Evolutionary conservation across 1,140 invertebrate species (phyloP), one percentile per base, ranked within the genome.

Genomic region (Scylla paramamosain): DNA sequence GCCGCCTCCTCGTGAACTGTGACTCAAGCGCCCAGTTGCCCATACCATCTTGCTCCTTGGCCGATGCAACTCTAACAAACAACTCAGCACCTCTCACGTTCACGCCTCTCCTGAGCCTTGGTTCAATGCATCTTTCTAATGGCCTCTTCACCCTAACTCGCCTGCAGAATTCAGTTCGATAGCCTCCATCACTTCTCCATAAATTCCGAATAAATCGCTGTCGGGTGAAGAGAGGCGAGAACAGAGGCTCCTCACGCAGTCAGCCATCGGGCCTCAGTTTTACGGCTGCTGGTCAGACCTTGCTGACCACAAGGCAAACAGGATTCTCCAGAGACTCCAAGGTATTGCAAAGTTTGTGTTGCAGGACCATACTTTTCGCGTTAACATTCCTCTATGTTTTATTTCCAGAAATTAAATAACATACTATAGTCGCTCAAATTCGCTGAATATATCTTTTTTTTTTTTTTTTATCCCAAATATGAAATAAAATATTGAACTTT

Each of bases 121-220:
- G 10, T 7, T 77, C 67, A 12, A 77, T 77, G 25, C 25, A 77
- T 77, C 67, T 77, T 77, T 77, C 1, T 77, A 77, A 77, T 77
- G 67, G 67, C 20, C 67, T 77, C 67, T 77, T 77, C 67, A 77
- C 67, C 67, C 25, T 77, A 77, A 77, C 20, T 77, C 67, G 25
- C 67, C 67, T 77, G 67, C 67, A 77, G 67, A 77, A 77, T 77
- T 77, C 67, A 77, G 67, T n/a, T 77, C 67, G 67, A 77, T 77
- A 77, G 67, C 67, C 67, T 77, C 67, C 67, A 77, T 77, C 67
- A n/a, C 67, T 25, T 12, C 67, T 77, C 67, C 67, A 77, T 77
- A 77, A 77, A 77, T 77, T 77, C 67, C 25, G 25, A 20, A n/a
- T 77, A 77, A 77, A 77, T 77, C 67, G 16, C 67, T n/a, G 67